Evolutionary conservation across 2,888 invertebrate genomes (phyloP), one percentile per base, ranked within the genome.

Genomic region (Isotomurus palustris): DNA sequence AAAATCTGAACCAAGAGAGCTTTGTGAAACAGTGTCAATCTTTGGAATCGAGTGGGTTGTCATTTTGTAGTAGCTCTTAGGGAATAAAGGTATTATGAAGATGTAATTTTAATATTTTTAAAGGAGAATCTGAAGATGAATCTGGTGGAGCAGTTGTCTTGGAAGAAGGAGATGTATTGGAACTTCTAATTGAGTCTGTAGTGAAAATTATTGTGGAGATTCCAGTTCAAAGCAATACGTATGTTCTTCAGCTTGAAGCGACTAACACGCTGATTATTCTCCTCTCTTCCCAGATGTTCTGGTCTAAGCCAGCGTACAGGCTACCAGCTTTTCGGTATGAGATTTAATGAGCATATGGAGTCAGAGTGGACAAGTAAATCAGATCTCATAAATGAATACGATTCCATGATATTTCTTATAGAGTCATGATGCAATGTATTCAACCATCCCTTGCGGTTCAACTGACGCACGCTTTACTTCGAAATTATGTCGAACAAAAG

Each of bases 1-100:
- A 96, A 75, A 88, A 88, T 70, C 84, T 93, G 14, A 87, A 88
- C 0, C 95, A 96, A 75, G 88, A 88, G 66, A 88, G 91, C 67
- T 79, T 96, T 66, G 80, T 91, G 52, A 83, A 87, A 66, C 91
- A 94, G 73, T 83, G 93, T 66, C 88, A 90, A 73, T 78, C 78
- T 22, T 60, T 77, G 77, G 49, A 67, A 29, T 24, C 54, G 50
- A 45, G 60, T 64, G 62, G 52, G 61, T 49, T 45, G 21, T 5
- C 5, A n/a, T 45, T 1, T 19, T 1, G n/a, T 58, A 17, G 17
- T 12, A 40, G 10, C 40, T 17, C n/a, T 40, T 40, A 40, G 17
- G 6, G 14, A 40, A 40, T n/a, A 8, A 40, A 19, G 6, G 8
- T 8, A 12, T 12, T 40, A 40, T 12, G 25, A 43, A 17, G 12